Base-by-base conservation (phyloP, 2,113 vertebrate species). In the Spea multiplicata region DNA sequence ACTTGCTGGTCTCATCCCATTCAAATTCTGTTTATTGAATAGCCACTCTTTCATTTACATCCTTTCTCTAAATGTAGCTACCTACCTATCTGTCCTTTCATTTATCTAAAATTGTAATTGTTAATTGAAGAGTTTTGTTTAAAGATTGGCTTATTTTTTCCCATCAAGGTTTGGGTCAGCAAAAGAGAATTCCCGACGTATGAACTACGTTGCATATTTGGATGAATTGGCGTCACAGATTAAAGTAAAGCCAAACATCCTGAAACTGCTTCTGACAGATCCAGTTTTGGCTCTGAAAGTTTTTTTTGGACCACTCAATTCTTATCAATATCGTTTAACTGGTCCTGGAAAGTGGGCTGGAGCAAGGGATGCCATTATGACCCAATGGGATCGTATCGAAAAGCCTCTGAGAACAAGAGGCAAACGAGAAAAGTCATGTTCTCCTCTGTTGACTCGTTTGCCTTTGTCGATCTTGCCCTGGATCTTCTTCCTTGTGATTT, bases 321-420 rank as follows among this genome's bases (percentile, higher is more conserved):
- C 91, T 49, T 95, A 93, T 80, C 93, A 95, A 83, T 94, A 93
- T 70, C 92, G 90, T 8, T 62, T 95, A 48, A 82, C 57, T 44
- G 94, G 93, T n/a, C 91, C 92, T 2, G 90, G 92, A 45, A 88
- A 79, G 62, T 94, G 93, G 93, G 76, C 82, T 0, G 93, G 88
- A 5, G 93, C 94, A 50, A 86, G 87, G 55, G 74, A 7, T 6
- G 90, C 92, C 49, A 93, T 93, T 85, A 70, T 93, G 55, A 91
- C 90, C 52, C 91, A 93, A 85, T 88, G 87, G n/a, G 86, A 89
- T 0, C 86, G 93, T 69, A 84, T 94, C 62, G 77, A 86, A 69
- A 89, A 92, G 70, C 89, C 93, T 0, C 81, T 92, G 0, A 91
- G 87, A 79, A 93, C 92, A 0, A 88, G 91, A 13, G 78, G 83